Evolutionary conservation across 1,140 invertebrate species (phyloP), one percentile per base, ranked within the genome.

Genomic region (Zaprionus lachaisei): DNA sequence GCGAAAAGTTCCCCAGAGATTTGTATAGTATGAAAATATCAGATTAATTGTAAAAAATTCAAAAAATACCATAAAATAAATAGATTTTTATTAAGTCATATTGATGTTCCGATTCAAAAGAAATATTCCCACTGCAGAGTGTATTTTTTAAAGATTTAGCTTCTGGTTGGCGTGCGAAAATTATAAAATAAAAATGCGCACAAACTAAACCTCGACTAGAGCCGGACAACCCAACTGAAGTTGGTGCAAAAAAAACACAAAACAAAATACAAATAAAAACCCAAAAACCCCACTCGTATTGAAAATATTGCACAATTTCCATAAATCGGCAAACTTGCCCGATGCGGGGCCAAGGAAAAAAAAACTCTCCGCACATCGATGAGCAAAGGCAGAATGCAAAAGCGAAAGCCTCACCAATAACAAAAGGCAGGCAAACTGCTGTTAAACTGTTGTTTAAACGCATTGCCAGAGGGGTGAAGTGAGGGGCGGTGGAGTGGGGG

Each of bases 371-470:
- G 44, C 63, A 54, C 47, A 66, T 71, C 67, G 73, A 65, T 79
- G 73, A 70, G 67, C 83, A 77, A 82, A 82, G 77, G 79, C 72
- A 65, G 64, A 72, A 69, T 62, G 83, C 71, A 80, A 83, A 83
- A 74, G 68, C 79, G 68, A 81, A 79, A 73, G 83, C 84, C 83
- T 87, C 84, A 72, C 85, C 81, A 89, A 89, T 84, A 89, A 89
- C 85, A 90, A 89, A 89, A 79, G 85, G 81, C 81, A 38, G 79
- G 85, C 81, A 89, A 89, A 89, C 85, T 84, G 85, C 79, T 81
- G 84, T 89, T 89, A 89, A 89, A 89, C 84, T 87, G 83, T 87
- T 87, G 83, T 87, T 87, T 87, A 87, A 87, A 87, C 83, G 83
- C 78, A 89, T 87, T 87, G 83, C 54, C 60, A 80, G 61, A 58